These are phyloP conservation scores for Poeciliopsis turrubarensis DNA, from an alignment of 2,113 vertebrate genomes.

Conservation along the genomic window DNA sequence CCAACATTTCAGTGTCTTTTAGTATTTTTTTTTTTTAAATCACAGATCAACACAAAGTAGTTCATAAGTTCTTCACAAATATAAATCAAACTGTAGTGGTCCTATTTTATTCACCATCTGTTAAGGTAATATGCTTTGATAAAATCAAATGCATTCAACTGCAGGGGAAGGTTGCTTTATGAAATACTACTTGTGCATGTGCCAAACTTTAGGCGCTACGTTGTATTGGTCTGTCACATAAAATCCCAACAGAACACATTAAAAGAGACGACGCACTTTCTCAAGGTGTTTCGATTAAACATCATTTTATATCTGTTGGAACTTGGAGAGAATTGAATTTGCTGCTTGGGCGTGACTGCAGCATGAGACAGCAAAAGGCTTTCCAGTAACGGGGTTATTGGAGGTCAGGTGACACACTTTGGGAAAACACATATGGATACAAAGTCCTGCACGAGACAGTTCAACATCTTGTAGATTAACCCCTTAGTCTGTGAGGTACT, in stretches of 20 bases:
- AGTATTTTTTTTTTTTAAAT: too few relatives aligned
- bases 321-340: constrained; percentile 51
- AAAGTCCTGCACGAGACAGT: constrained; percentile 22
- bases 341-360: constrained; percentile 38
- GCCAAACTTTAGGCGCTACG: too few relatives aligned
- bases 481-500: constrained; percentile 10
- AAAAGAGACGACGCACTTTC: neutral
- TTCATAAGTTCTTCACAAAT: too few relatives aligned
- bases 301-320: constrained; percentile 10
- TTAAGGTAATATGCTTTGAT: too few relatives aligned
- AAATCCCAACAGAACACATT: too few relatives aligned
- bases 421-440: constrained; percentile 35
- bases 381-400: constrained; percentile 18
- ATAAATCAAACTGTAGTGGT: too few relatives aligned
- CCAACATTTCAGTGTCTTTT: neutral
- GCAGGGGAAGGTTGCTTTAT: too few relatives aligned
- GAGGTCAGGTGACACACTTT: constrained; percentile 20
- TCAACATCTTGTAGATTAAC: constrained; percentile 13
- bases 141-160: too few relatives aligned
- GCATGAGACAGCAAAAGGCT: constrained; percentile 31
- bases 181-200: too few relatives aligned
- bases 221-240: too few relatives aligned
- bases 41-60: too few relatives aligned
- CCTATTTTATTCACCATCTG: too few relatives aligned
- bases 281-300: neutral